Base-by-base conservation (phyloP, 2,797 vertebrate genomes). In the Diglossa cyanea region DNA sequence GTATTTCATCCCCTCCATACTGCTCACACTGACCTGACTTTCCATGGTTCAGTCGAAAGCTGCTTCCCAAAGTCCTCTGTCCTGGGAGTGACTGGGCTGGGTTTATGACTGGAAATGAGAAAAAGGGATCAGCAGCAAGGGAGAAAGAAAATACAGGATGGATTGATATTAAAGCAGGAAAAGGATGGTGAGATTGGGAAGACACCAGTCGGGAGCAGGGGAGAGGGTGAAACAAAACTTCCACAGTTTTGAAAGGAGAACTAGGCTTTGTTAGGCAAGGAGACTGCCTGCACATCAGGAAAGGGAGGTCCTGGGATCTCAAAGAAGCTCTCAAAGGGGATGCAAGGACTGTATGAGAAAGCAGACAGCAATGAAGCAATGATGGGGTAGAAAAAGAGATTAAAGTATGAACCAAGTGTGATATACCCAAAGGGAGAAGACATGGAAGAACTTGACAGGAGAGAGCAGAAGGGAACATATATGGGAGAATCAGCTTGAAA, bases 201-300 rank as follows among this genome's bases (percentile, higher is more conserved):
- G 60, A 35, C 42, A 57, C 5, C 44, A 13, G 23, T 7, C 10
- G 4, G 31, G 35, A 73, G 17, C 5, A 42, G 13, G 9, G 25
- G 9, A 73, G 50, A 35, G 31, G 11, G 7, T 42, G 51, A 50
- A 84, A 50, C 11, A 35, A 48, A 84, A 33, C 9, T 35, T 65
- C 6, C 7, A 30, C 0, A 0, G 9, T 31, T 65, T 65, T 50
- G 44, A 21, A 74, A 42, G 54, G 31, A 35, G 17, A 65, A 6
- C 1, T 25, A 25, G 31, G 17, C 6, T 65, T 50, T 42, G 17
- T 42, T 57, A 42, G 51, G 31, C 42, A 42, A 42, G 17, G 13
- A 57, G 7, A 20, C 13, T 30, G 42, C 25, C 68, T 65, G 35
- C 7, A 30, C 20, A 30, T 30, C 35, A 35, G 17, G 20, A 57